A percentile compares a stretch with the other conserved stretches of the same genome.
Evolutionary conservation across 2,113 vertebrate species (phyloP).

Genomic region (Cyphomyrus plagiostoma): DNA sequence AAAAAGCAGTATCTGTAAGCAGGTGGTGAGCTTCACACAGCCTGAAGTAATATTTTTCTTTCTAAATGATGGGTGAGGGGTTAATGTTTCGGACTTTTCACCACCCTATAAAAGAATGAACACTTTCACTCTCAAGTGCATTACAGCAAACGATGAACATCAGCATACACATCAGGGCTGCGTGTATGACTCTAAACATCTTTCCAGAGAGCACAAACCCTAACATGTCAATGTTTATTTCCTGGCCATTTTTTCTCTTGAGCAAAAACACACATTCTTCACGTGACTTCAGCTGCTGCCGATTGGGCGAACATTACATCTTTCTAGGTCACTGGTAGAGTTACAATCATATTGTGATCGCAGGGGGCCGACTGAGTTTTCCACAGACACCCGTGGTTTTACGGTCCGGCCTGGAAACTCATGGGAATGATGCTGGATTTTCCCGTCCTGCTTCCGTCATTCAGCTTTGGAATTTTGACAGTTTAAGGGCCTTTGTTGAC

Average conservation of each 20-base stretch:
- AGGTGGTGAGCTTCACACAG: neutral
- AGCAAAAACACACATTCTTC: neutral
- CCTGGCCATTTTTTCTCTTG: neutral
- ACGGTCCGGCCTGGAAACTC: neutral
- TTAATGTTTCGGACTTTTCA: neutral
- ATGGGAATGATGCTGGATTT: neutral
- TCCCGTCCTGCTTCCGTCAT: neutral
- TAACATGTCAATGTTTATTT: neutral
- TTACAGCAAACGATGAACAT: neutral
- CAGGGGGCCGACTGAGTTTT: neutral
- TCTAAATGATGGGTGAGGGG: neutral
- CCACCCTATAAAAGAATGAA: neutral
- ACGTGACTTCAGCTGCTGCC: neutral
- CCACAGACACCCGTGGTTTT: neutral
- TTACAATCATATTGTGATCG: conserved; percentile 1
- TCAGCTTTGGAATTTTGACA: neutral
- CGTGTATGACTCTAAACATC: neutral
- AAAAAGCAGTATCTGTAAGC: neutral
- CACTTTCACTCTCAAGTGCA: neutral
- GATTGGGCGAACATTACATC: neutral
- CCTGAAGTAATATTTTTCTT: neutral
- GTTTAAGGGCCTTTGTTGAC: neutral
- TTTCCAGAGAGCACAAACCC: neutral
- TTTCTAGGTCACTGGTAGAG: neutral
- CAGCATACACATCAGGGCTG: neutral